A percentile compares a stretch with the other conserved stretches of the same genome.
Evolutionary conservation across 2,888 invertebrate species (phyloP).

Genomic region (Rutpela maculata): DNA sequence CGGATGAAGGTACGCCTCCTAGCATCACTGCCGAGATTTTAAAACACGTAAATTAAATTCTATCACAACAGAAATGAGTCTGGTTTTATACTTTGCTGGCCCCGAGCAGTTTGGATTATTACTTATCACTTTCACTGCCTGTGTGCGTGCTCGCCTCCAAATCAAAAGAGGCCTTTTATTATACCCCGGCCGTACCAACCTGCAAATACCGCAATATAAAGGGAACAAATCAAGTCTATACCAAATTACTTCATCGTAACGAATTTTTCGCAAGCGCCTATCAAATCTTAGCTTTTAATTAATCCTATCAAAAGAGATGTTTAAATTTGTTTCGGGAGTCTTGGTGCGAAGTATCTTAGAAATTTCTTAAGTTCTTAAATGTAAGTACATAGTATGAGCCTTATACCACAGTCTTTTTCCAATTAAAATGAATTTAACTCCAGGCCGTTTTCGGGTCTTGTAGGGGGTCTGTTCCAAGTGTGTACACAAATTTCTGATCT

Average conservation of each 20-base stretch:
- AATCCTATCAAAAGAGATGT: not conserved
- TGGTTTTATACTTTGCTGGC: slow-evolving; percentile 26
- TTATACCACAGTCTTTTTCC: too few species aligned
- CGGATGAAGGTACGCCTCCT: slow-evolving; percentile 66
- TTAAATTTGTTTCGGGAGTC: not conserved
- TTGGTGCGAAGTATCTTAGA: not conserved
- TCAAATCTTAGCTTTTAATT: not conserved
- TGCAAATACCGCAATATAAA: slow-evolving; percentile 17
- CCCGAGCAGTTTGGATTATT: slow-evolving; percentile 25
- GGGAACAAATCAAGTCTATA: slow-evolving; percentile 5
- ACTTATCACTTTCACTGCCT: slow-evolving; percentile 70
- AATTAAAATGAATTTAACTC: too few species aligned
- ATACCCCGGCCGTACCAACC: slow-evolving; percentile 28
- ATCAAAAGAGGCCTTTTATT: slow-evolving; percentile 49
- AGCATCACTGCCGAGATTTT: slow-evolving; percentile 66
- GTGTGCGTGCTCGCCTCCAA: slow-evolving; percentile 59
- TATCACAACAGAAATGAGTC: slow-evolving; percentile 63
- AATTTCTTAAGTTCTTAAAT: too few species aligned
- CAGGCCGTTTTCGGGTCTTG: too few species aligned
- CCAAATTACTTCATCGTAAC: slow-evolving; percentile 37
- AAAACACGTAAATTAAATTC: slow-evolving; percentile 74
- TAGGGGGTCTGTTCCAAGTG: too few species aligned
- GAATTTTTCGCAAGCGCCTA: not conserved
- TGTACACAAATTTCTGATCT: too few species aligned
- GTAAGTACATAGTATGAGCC: too few species aligned